A percentile compares a stretch with the other conserved stretches of the same genome.
Conservation (phyloP, 2,888 invertebrate genomes). For the Sipha maydis region DNA sequence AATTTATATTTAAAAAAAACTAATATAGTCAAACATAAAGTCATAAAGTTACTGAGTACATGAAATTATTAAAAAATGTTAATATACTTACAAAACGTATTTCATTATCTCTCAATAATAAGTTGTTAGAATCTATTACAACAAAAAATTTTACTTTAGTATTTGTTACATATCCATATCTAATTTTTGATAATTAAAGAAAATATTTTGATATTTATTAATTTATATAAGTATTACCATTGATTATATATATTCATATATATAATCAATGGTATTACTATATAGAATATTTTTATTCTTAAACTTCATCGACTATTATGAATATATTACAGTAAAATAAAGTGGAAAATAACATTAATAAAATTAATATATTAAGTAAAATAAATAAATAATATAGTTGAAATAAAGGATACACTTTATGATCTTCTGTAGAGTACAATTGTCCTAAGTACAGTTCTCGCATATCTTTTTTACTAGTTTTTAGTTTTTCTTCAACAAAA, state of each 20-base stretch:
- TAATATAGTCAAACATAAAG: not conserved
- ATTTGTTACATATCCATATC: constrained; percentile 96
- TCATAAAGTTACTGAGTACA: not conserved
- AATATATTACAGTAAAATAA: too few species aligned
- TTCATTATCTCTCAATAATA: constrained; percentile 90
- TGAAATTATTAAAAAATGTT: constrained; percentile 22
- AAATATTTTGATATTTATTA: not conserved
- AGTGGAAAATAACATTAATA: not conserved
- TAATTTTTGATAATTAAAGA: constrained; percentile 67
- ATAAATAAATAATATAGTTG: constrained; percentile 27
- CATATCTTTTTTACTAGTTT: constrained; percentile 74
- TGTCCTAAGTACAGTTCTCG: constrained; percentile 91
- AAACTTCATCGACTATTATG: too few species aligned
- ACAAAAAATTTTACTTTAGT: constrained; percentile 95
- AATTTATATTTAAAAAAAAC: constrained; percentile 50
- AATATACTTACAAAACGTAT: constrained; percentile 81
- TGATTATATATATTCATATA: too few species aligned
- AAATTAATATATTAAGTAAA: not conserved
- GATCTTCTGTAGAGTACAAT: constrained; percentile 92
- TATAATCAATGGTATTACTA: too few species aligned
- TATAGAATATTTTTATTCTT: too few species aligned
- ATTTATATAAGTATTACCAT: too few species aligned
- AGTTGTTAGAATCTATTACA: constrained; percentile 89
- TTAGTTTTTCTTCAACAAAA: constrained; percentile 87
- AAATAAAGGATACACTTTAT: constrained; percentile 82